Conservation (phyloP, 2,113 vertebrate species). For the Ardeotis arabs region DNA sequence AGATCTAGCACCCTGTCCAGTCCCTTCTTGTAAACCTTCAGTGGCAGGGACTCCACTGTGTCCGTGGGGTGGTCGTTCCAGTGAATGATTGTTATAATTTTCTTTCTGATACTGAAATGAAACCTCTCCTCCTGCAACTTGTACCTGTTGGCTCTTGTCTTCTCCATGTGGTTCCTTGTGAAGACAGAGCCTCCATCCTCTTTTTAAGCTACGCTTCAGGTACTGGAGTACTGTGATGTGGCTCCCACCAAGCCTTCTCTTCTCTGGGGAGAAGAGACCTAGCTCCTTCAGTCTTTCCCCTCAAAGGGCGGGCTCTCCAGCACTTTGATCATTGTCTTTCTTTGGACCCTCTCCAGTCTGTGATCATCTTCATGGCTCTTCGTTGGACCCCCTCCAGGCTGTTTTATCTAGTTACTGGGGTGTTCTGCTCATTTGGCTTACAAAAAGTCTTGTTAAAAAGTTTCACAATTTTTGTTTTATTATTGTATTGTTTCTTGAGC, state of each 20-base stretch:
- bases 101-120: neutral
- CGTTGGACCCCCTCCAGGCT: neutral
- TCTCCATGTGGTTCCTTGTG: neutral
- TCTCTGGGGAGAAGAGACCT: neutral
- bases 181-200: neutral
- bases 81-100: too few relatives aligned
- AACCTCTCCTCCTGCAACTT: neutral
- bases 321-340: neutral
- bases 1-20: neutral
- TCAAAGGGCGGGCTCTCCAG: neutral
- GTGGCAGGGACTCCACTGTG: too few relatives aligned
- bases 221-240: neutral
- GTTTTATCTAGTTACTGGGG: neutral
- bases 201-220: neutral
- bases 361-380: neutral
- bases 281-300: neutral
- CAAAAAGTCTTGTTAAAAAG: neutral
- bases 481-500: neutral
- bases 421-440: neutral
- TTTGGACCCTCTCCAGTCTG: neutral
- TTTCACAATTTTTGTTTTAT: neutral
- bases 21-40: neutral
- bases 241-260: neutral
- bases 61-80: neutral
- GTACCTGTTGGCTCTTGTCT: neutral